Conservation (phyloP, 2,888 invertebrate genomes). For the Eumacrocentrus americanus region DNA sequence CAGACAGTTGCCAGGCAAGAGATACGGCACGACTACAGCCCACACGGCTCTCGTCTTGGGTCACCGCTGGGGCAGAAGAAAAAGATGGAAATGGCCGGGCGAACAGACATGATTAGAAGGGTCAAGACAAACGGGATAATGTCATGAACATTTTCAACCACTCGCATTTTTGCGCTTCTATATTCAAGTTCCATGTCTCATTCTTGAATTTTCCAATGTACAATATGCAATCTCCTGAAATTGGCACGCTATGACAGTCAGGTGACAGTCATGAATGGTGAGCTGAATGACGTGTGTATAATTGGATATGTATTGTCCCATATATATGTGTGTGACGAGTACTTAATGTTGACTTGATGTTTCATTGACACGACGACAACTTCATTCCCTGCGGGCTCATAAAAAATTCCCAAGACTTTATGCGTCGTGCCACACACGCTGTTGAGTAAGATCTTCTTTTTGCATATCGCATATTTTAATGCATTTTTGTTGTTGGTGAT, state of each 20-base stretch:
- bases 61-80: constrained; percentile 38
- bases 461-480: constrained; percentile 16
- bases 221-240: not conserved
- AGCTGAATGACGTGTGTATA: not conserved
- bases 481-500: constrained; percentile 2
- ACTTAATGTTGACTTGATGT: constrained; percentile 31
- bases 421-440: constrained; percentile 27
- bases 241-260: not conserved
- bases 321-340: constrained; percentile 23
- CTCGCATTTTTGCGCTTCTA: constrained; percentile 43
- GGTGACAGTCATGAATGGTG: not conserved
- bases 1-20: constrained; percentile 48
- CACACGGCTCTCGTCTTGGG: constrained; percentile 52
- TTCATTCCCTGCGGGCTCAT: constrained; percentile 37
- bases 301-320: constrained; percentile 11
- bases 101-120: constrained; percentile 25
- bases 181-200: constrained; percentile 13
- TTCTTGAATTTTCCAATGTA: not conserved
- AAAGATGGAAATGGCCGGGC: constrained; percentile 8
- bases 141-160: constrained; percentile 29
- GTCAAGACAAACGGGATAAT: constrained; percentile 5
- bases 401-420: constrained; percentile 36
- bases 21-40: constrained; percentile 50
- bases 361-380: constrained; percentile 38
- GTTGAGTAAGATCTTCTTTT: constrained; percentile 19